Base-by-base conservation (phyloP, 2,888 invertebrate genomes). In the Dolomedes plantarius region DNA sequence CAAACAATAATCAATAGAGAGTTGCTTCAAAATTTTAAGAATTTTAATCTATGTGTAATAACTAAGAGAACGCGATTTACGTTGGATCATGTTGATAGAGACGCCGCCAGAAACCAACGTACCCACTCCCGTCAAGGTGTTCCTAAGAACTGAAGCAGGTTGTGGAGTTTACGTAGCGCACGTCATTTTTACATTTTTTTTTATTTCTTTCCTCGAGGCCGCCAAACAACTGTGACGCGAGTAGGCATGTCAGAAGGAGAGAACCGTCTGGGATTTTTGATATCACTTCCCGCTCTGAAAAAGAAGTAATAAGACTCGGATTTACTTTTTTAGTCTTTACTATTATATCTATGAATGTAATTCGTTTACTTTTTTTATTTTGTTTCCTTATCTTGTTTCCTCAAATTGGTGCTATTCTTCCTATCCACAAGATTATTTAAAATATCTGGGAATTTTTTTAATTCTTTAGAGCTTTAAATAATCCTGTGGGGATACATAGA, bases 201-300 rank as follows among this genome's bases (percentile, higher is more conserved):
- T 31, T 32, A n/a, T 19, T 32, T 67, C 16, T 32, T 31, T 27
- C 16, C 27, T 36, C 39, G 41, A 31, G 78, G 73, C 79, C 65
- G 79, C 72, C 46, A 80, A 73, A 80, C 72, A 41, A 46, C 62
- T 80, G 72, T 80, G 79, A 80, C 79, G 79, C 72, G 72, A 56
- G 65, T 46, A 67, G 65, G 72, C 41, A 65, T 73, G 64, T 27
- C 62, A 62, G 6, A 50, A 50, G 27, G 32, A n/a, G 46, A 46
- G 65, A 72, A 56, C 56, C 56, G 56, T 2, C 23, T 19, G 56
- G 56, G 56, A 23, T 56, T 56, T 56, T 23, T 5, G 2, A 1
- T 23, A n/a, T 23, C 56, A 11, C 2, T 56, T 56, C 56, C 56
- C 11, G 23, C 2, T 23, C 23, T 23, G 11, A 56, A 56, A 56